These are phyloP conservation scores for Nesometra sesokonis DNA, from an alignment of 35 echinoderm and acorn worm genomes.

Conservation along the genomic window DNA sequence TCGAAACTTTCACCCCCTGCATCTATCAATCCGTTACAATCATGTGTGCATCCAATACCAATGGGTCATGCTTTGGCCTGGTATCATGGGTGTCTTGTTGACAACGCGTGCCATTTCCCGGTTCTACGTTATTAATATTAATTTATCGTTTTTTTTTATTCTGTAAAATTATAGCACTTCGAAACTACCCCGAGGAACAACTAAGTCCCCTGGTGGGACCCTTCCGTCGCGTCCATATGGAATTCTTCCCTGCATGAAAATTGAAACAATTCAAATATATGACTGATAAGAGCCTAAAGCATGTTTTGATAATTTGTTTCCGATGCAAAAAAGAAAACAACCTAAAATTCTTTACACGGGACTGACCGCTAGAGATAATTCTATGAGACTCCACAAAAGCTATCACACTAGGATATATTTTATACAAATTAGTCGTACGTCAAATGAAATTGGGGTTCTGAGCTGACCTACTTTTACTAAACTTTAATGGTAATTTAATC, in stretches of 20 bases:
- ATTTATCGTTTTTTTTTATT: neutral
- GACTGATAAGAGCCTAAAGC: neutral
- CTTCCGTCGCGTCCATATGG: neutral
- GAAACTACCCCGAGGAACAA: neutral
- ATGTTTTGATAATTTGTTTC: slow-evolving; percentile 1
- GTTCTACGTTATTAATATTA: neutral
- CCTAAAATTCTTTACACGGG: neutral
- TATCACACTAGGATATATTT: neutral
- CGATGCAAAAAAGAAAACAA: neutral
- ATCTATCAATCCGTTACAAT: neutral
- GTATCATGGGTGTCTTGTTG: neutral
- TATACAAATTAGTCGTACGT: neutral
- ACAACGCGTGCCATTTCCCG: neutral
- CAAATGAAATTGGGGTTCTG: neutral
- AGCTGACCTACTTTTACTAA: neutral
- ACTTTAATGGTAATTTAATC: neutral
- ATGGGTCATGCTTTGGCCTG: neutral
- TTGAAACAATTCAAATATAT: neutral
- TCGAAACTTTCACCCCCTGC: neutral
- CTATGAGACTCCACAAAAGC: neutral
- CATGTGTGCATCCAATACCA: neutral
- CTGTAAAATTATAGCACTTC: neutral
- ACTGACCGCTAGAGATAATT: neutral
- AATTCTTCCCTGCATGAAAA: neutral
- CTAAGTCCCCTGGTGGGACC: neutral